Conservation (phyloP, 37 sponge, comb jelly and placozoan species). For the Axinella damicornis region DNA sequence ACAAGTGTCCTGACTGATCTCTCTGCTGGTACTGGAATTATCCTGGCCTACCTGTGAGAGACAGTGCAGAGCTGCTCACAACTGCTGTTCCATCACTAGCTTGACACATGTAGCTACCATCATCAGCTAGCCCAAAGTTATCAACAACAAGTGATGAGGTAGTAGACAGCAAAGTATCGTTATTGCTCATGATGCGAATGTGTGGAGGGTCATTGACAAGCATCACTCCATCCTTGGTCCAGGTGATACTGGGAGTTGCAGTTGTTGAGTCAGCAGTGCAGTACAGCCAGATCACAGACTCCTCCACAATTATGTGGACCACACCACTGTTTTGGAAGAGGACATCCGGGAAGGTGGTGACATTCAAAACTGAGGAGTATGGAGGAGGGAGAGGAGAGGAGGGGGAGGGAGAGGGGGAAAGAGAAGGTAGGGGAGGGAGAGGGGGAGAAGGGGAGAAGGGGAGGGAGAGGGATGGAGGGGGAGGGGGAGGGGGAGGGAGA, state of each 20-base stretch:
- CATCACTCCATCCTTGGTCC: conserved; percentile 13
- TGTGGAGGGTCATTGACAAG: conserved; percentile 36
- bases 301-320: conserved; percentile 18
- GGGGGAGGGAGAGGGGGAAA: neutral
- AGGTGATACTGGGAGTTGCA: conserved; percentile 39
- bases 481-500: neutral
- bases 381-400: neutral
- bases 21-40: no score
- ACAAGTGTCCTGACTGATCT: no score
- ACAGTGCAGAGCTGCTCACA: neutral
- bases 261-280: conserved; percentile 60
- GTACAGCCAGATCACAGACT: conserved; percentile 39
- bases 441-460: neutral
- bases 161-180: neutral
- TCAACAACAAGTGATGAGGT: conserved; percentile 30
- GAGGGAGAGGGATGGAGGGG: neutral
- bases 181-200: conserved; percentile 25
- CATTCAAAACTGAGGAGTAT: neutral
- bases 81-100: neutral
- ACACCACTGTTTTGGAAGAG: conserved; percentile 30
- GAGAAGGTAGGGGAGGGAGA: neutral
- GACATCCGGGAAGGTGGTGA: neutral
- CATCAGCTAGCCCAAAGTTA: conserved; percentile 13
- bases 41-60: no score
- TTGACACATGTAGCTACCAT: conserved; percentile 39